phyloP scores from a whole-genome alignment of 2,113 vertebrate genomes.

The Raja brachyura region DNA sequence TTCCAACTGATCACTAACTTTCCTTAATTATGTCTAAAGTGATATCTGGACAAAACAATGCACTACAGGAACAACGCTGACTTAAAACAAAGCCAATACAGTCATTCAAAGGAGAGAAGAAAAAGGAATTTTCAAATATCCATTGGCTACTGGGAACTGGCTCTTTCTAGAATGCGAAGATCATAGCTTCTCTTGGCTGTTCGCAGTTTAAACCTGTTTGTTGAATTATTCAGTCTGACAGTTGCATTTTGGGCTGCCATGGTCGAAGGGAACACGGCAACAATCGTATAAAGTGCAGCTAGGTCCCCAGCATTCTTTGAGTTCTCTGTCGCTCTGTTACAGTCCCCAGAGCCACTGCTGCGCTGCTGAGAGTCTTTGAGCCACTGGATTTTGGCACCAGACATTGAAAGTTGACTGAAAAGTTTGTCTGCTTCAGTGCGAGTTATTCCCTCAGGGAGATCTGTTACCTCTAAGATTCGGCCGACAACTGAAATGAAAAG shows the following conservation, averaged over 20 bases:
- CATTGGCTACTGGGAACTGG: slow-evolving; percentile 76
- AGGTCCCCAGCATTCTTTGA: slow-evolving; percentile 59
- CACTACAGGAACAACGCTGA: slow-evolving; percentile 36
- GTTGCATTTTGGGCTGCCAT: slow-evolving; percentile 94
- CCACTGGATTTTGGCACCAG: slow-evolving; percentile 98
- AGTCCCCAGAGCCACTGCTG: slow-evolving; percentile 59
- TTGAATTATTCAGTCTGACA: slow-evolving; percentile 93
- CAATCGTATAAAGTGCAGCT: slow-evolving; percentile 92
- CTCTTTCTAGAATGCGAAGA: slow-evolving; percentile 87
- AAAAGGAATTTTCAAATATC: slow-evolving; percentile 39
- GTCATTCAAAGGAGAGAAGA: slow-evolving; percentile 32
- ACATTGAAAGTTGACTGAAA: slow-evolving; percentile 91
- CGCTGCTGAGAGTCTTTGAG: slow-evolving; percentile 82
- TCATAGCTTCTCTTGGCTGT: slow-evolving; percentile 96
- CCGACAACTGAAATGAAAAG: slow-evolving; percentile 69
- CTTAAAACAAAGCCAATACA: slow-evolving; percentile 34
- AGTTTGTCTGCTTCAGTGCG: slow-evolving; percentile 90
- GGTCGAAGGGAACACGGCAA: slow-evolving; percentile 94
- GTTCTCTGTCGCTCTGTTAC: slow-evolving; percentile 55
- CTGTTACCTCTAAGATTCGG: slow-evolving; percentile 89
- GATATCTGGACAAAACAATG: slow-evolving; percentile 36
- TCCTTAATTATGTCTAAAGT: slow-evolving; percentile 37
- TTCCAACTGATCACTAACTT: slow-evolving; percentile 36
- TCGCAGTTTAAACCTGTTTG: slow-evolving; percentile 92
- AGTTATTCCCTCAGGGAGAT: slow-evolving; percentile 92